phyloP scores from a whole-genome alignment of 2,888 invertebrate species.

The Hecatera dysodea region DNA sequence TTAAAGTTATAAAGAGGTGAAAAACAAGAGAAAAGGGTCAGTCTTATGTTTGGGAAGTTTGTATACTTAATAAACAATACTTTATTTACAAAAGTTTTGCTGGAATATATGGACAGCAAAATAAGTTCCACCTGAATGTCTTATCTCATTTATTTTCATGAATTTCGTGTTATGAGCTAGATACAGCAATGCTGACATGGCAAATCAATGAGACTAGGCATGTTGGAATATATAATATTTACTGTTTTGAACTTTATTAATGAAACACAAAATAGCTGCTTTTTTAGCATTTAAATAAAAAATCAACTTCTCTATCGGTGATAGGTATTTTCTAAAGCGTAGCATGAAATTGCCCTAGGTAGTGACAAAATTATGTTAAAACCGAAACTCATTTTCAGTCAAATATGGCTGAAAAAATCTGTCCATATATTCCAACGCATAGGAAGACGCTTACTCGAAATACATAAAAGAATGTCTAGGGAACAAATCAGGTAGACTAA shows the following conservation, averaged over 20 bases:
- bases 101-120: constrained; percentile 64
- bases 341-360: not conserved
- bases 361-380: constrained; percentile 4
- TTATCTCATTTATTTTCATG: constrained; percentile 41
- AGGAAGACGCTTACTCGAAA: constrained; percentile 87
- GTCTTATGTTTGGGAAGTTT: constrained; percentile 91
- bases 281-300: not conserved
- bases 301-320: not conserved
- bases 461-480: constrained; percentile 83
- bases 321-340: constrained; percentile 20
- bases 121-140: constrained; percentile 37
- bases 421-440: constrained; percentile 65
- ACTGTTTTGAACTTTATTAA: not conserved
- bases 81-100: constrained; percentile 86
- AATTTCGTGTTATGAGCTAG: constrained; percentile 13
- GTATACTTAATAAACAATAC: constrained; percentile 88
- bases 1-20: constrained; percentile 84
- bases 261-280: constrained; percentile 9
- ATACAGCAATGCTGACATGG: constrained; percentile 13
- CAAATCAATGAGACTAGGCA: constrained; percentile 32
- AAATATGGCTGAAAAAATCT: constrained; percentile 60
- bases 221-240: constrained; percentile 17
- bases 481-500: constrained; percentile 80
- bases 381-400: constrained; percentile 34
- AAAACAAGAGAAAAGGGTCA: constrained; percentile 90